These are phyloP conservation scores for Drosophila nr. medialis DNA, from an alignment of 2,888 invertebrate genomes.

Conservation along the genomic window DNA sequence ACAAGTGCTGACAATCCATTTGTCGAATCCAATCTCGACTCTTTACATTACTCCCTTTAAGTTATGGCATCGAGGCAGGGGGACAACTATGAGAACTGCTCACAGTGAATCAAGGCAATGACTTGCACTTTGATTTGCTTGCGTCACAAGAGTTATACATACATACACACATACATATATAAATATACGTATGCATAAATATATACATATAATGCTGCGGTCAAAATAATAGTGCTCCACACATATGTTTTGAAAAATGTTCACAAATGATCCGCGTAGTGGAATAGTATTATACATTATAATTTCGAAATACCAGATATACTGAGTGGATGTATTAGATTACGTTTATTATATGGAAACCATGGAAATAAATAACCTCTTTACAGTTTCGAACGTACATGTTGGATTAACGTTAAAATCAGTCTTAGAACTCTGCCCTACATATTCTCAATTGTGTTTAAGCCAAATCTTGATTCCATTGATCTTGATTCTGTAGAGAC, in stretches of 20 bases:
- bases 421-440: no score
- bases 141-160: conserved; percentile 52
- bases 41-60: conserved; percentile 15
- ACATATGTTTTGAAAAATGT: neutral
- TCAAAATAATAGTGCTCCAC: neutral
- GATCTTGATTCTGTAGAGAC: no score
- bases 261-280: no score
- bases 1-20: conserved; percentile 53
- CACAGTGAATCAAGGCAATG: conserved; percentile 73
- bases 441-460: no score
- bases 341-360: no score
- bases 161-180: conserved; percentile 12
- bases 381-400: no score
- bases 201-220: neutral
- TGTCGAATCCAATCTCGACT: conserved; percentile 19
- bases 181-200: neutral
- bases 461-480: no score
- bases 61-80: conserved; percentile 8
- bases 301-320: no score
- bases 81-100: conserved; percentile 9
- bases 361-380: no score
- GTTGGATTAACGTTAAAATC: no score
- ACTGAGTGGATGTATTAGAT: no score
- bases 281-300: no score
- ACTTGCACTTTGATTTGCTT: conserved; percentile 76